Percentiles rank a stretch among this genome's conserved stretches.
Conservation (phyloP, 2,113 vertebrate species). For the Nanorana parkeri region DNA sequence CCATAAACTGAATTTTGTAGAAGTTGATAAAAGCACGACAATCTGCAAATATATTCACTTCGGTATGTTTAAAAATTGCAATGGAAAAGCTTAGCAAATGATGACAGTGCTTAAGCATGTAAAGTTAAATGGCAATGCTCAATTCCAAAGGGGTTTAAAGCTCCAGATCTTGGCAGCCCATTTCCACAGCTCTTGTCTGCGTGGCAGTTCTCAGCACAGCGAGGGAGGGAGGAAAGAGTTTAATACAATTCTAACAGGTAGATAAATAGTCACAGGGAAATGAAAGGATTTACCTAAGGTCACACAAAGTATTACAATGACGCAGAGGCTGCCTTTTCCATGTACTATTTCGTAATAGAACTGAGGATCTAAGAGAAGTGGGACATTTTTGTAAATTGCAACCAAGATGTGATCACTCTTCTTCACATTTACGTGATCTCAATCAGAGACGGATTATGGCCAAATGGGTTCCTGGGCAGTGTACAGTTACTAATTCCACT, state of each 20-base stretch:
- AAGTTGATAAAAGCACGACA: too few relatives aligned
- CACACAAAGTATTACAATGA: slow-evolving; percentile 4
- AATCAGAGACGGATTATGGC: too few relatives aligned
- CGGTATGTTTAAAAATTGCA: too few relatives aligned
- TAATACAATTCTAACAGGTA: slow-evolving; percentile 8
- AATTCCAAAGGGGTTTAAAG: slow-evolving; percentile 9
- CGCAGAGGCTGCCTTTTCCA: background rate
- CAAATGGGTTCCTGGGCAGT: too few relatives aligned
- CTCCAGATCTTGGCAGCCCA: slow-evolving; percentile 23
- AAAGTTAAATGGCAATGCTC: background rate
- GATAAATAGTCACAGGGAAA: slow-evolving; percentile 1
- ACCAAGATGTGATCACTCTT: too few relatives aligned
- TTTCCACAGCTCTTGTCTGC: slow-evolving; percentile 20
- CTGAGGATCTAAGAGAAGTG: background rate
- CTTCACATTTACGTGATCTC: too few relatives aligned
- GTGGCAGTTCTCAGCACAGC: slow-evolving; percentile 30
- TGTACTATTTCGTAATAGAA: background rate
- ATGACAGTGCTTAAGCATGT: slow-evolving; percentile 10
- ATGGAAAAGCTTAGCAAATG: slow-evolving; percentile 19
- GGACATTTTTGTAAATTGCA: too few relatives aligned
- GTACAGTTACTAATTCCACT: too few relatives aligned
- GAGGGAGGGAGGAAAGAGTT: background rate
- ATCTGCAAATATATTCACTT: too few relatives aligned
- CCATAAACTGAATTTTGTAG: too few relatives aligned
- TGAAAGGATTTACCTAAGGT: background rate